phyloP scores from a whole-genome alignment of 2,113 vertebrate genomes.

The Monopterus albus region DNA sequence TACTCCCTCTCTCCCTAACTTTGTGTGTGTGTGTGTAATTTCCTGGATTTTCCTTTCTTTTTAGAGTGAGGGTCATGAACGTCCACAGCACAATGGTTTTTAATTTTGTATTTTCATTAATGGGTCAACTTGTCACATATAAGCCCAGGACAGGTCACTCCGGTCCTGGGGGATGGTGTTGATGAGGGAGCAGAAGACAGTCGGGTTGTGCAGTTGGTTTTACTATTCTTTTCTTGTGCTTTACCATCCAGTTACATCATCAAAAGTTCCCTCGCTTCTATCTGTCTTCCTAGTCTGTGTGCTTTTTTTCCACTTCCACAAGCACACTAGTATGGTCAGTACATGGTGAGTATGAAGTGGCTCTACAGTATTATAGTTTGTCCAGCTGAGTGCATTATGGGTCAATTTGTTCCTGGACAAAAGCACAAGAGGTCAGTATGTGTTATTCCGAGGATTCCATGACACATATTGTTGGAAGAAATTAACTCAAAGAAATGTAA shows the following conservation, averaged over 20 bases:
- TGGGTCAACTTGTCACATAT: not conserved
- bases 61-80: not conserved
- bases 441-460: not conserved
- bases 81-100: not conserved
- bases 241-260: constrained; percentile 59
- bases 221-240: constrained; percentile 23
- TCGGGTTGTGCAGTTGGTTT: constrained; percentile 47
- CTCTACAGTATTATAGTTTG: too few relatives aligned
- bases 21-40: constrained; percentile 34
- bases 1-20: constrained; percentile 10
- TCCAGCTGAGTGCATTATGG: not conserved
- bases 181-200: constrained; percentile 27
- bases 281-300: not conserved
- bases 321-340: too few relatives aligned
- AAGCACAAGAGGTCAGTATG: not conserved
- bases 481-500: not conserved
- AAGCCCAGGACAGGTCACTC: not conserved
- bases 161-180: too few relatives aligned
- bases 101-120: constrained; percentile 9
- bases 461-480: not conserved
- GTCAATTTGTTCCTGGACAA: not conserved
- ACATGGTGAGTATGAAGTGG: too few relatives aligned
- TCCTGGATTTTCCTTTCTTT: not conserved
- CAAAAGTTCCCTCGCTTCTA: constrained; percentile 27
- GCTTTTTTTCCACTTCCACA: not conserved